Percentiles rank a stretch among this genome's conserved stretches.
phyloP scores from a whole-genome alignment of 2,888 invertebrate genomes.

The Parasteatoda lunata region DNA sequence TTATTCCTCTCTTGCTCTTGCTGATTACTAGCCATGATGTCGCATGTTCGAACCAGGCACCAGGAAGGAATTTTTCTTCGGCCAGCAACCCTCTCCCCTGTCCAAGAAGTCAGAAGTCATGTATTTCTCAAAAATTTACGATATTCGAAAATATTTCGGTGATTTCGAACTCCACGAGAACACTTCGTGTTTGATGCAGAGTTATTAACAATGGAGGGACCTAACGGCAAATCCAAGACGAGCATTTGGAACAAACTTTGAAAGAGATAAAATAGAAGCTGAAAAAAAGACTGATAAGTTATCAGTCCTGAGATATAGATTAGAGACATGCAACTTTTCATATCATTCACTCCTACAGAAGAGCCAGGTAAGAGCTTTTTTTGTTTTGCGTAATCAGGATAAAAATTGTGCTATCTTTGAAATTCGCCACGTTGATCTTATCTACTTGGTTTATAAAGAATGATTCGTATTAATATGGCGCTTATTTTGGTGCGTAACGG shows the following conservation, averaged over 20 bases:
- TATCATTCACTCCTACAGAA: constrained; percentile 30
- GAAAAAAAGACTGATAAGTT: background rate
- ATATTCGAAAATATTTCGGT: background rate
- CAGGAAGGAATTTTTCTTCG: background rate
- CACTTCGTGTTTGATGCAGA: background rate
- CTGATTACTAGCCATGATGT: background rate
- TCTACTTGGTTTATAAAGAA: constrained; percentile 50
- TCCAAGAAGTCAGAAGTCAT: background rate
- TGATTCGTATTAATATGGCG: constrained; percentile 49
- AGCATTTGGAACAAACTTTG: background rate
- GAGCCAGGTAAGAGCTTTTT: constrained; percentile 58
- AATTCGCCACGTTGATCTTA: constrained; percentile 50
- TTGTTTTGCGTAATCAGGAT: constrained; percentile 16
- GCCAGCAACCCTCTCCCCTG: background rate
- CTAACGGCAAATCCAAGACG: background rate
- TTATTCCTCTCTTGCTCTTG: background rate
- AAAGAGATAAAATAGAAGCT: background rate
- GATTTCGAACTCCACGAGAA: background rate
- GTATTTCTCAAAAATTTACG: background rate
- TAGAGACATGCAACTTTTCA: constrained; percentile 18
- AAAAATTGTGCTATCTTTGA: constrained; percentile 39
- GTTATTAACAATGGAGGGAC: too few relatives aligned
- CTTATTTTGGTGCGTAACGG: constrained; percentile 18
- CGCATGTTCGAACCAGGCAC: background rate
- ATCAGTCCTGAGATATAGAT: constrained; percentile 37